A percentile compares a stretch with the other conserved stretches of the same genome.
Evolutionary conservation across 2,888 invertebrate species (phyloP).

Genomic region (Brachycybe producta): DNA sequence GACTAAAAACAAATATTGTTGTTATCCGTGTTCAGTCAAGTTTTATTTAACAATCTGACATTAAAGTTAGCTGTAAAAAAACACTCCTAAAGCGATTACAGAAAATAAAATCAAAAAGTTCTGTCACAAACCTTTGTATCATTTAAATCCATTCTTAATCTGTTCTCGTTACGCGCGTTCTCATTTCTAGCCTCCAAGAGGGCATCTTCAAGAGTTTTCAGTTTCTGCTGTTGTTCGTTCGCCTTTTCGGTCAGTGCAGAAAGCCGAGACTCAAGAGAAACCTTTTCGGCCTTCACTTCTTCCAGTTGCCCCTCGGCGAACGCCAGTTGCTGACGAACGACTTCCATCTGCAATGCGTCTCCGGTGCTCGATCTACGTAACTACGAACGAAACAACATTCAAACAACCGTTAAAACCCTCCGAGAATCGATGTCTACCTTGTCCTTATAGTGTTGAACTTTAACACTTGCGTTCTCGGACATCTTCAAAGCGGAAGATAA

Average conservation of each 20-base stretch:
- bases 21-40: no score
- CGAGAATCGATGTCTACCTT: neutral
- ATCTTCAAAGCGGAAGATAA: slow-evolving; percentile 1
- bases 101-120: no score
- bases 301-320: neutral
- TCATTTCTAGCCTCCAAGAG: no score
- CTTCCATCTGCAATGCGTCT: neutral
- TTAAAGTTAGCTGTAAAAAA: no score
- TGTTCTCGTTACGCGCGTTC: no score
- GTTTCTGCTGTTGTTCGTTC: neutral
- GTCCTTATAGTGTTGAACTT: neutral
- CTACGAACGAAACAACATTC: neutral
- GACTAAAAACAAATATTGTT: no score
- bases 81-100: no score
- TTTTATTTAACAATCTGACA: no score
- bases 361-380: slow-evolving; percentile 1
- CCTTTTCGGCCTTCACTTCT: neutral
- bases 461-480: neutral
- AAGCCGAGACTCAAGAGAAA: neutral
- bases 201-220: no score
- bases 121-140: no score
- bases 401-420: neutral
- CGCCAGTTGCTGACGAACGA: neutral
- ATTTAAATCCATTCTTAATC: no score
- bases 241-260: neutral